phyloP scores from a whole-genome alignment of 2,797 vertebrate species.

The Syngnathus acus region DNA sequence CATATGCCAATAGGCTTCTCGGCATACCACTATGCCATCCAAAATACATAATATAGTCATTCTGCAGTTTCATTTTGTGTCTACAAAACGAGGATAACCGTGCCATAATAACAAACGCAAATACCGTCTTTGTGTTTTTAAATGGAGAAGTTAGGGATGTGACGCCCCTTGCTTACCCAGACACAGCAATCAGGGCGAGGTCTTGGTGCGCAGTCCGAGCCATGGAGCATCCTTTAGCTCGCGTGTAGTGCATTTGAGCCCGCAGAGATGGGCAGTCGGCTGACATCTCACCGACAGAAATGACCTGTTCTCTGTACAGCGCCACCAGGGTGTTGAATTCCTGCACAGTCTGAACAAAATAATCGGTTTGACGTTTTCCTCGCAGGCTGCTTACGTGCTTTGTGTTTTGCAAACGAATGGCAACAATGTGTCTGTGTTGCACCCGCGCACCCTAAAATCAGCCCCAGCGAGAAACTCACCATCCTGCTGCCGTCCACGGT shows the following conservation, averaged over 20 bases:
- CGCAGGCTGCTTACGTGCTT: background rate
- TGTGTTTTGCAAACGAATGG: background rate
- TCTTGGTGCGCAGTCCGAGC: conserved; percentile 88
- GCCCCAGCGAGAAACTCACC: conserved; percentile 65
- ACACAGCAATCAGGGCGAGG: conserved; percentile 86
- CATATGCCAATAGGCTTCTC: too few relatives aligned
- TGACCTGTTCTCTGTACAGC: conserved; percentile 91
- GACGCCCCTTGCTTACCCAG: conserved; percentile 44
- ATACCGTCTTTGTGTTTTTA: too few relatives aligned
- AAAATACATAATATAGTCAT: too few relatives aligned
- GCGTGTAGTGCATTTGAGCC: conserved; percentile 86
- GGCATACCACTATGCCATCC: too few relatives aligned
- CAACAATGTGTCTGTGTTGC: background rate
- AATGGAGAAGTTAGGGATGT: too few relatives aligned
- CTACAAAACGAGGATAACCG: too few relatives aligned
- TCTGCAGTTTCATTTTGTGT: too few relatives aligned
- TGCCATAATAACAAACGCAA: too few relatives aligned
- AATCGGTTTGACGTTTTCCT: background rate
- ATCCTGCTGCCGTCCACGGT: conserved; percentile 86
- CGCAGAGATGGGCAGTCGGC: conserved; percentile 83
- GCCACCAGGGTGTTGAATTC: conserved; percentile 97
- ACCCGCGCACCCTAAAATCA: conserved; percentile 1
- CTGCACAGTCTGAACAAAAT: conserved; percentile 81
- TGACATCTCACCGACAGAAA: conserved; percentile 89
- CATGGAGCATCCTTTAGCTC: conserved; percentile 86